These are phyloP conservation scores for Itoplectis maculator DNA, from an alignment of 2,888 invertebrate species.

Conservation along the genomic window DNA sequence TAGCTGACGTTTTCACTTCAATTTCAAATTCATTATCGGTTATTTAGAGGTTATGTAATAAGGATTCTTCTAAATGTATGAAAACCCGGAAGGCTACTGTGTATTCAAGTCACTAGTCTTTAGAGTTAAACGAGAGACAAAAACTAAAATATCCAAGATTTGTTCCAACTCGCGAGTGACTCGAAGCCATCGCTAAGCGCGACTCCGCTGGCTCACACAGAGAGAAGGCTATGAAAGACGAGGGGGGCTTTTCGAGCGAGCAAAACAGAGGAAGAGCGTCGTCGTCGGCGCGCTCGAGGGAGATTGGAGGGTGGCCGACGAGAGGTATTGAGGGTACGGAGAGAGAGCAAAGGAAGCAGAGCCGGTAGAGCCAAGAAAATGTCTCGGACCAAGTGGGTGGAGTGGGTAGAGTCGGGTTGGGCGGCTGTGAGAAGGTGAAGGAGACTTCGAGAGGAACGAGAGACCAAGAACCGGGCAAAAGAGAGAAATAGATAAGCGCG, in stretches of 20 bases:
- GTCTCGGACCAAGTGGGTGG: slow-evolving; percentile 52
- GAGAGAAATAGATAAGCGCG: slow-evolving; percentile 42
- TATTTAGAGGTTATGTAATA: too few relatives aligned
- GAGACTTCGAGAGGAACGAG: slow-evolving; percentile 63
- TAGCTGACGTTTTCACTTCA: too few relatives aligned
- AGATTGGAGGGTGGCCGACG: slow-evolving; percentile 57
- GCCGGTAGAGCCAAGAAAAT: slow-evolving; percentile 62
- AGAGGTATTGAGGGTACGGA: slow-evolving; percentile 67
- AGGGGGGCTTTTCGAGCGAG: slow-evolving; percentile 67
- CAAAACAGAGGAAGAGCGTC: slow-evolving; percentile 66
- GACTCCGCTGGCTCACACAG: slow-evolving; percentile 73
- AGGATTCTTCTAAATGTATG: neutral
- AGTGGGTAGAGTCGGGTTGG: slow-evolving; percentile 63
- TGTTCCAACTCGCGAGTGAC: slow-evolving; percentile 66
- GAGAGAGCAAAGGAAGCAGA: slow-evolving; percentile 67
- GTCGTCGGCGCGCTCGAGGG: slow-evolving; percentile 66
- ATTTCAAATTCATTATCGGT: neutral
- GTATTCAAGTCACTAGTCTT: neutral
- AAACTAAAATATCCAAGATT: slow-evolving; percentile 30
- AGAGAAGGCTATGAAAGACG: slow-evolving; percentile 73
- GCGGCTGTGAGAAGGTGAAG: slow-evolving; percentile 69
- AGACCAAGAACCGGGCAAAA: slow-evolving; percentile 54
- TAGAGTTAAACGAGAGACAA: neutral
- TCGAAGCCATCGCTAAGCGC: slow-evolving; percentile 70
- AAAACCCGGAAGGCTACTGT: neutral